Percentiles rank a stretch among this genome's conserved stretches.
These are phyloP conservation scores for Litocranius walleri DNA, from an alignment of 2,113 vertebrate species.

Conservation along the genomic window DNA sequence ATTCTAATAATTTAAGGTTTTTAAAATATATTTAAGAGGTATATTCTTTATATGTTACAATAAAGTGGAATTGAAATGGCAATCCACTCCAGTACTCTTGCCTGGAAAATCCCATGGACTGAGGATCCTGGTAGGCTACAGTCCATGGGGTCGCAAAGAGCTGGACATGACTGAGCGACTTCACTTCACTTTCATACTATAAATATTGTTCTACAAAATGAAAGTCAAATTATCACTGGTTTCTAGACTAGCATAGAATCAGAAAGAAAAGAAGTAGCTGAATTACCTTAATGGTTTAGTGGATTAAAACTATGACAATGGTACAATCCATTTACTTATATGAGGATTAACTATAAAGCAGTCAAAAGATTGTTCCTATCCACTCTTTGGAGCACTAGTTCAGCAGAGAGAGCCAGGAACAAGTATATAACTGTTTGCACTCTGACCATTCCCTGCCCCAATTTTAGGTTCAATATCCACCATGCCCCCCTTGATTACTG, in stretches of 20 bases:
- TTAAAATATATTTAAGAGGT: background rate
- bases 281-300: background rate
- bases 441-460: background rate
- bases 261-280: background rate
- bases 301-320: background rate
- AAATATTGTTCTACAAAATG: background rate
- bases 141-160: no score
- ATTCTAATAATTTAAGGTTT: background rate
- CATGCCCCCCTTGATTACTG: background rate
- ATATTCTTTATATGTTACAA: background rate
- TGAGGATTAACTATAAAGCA: background rate
- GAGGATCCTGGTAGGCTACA: no score
- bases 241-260: background rate
- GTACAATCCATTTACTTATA: background rate
- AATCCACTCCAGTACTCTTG: no score
- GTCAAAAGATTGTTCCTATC: background rate
- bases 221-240: background rate
- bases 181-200: background rate
- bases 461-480: background rate
- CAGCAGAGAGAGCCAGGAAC: background rate
- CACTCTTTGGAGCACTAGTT: background rate
- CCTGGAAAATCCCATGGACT: no score
- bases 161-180: rapidly evolving
- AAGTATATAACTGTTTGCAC: background rate
- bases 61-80: background rate